Evolutionary conservation across 1,140 invertebrate genomes (phyloP), one percentile per base, ranked within the genome.

Genomic region (Drosophila sechellia): DNA sequence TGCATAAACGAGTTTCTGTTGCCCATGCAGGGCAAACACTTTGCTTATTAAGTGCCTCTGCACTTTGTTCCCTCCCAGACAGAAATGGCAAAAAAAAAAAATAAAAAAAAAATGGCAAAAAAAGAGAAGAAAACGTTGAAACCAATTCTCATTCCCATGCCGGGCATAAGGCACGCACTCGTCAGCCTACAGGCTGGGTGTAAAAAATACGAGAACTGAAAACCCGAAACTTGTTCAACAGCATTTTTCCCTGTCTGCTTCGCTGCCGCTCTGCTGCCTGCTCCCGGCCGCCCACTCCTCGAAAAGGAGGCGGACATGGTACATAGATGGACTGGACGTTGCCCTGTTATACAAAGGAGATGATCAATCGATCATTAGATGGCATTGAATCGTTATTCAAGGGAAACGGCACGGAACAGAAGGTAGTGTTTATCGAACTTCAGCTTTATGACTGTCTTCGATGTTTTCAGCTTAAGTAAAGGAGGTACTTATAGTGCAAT

Each of bases 11-110:
- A 25, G 35, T 43, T 49, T 65, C 43, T 57, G 42, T 20, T 54
- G 37, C 31, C 13, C 61, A 48, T 60, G 45, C 13, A 39, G 45
- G 64, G 64, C 46, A 48, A 70, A 70, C 66, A 70, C 50, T 68
- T 59, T 74, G 60, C 77, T 85, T 86, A 81, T 85, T 85, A 86
- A 86, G 73, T 85, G 77, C 73, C 74, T 68, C 71, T 34, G 57
- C 60, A 84, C 58, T 79, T 66, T 64, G 69, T 58, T 49, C 50
- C 50, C 53, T 63, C 39, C 68, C 63, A 80, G 70, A 75, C 64
- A 45, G 37, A 56, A 56, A 25, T 46, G 63, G 25, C 40, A 42
- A 66, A 40, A 48, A 40, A 63, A 42, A 45, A 34, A 17, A 17
- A 17, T 1, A 1, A 4, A 1, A 68, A 57, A 45, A 54, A 69